Conservation (phyloP, 2,113 vertebrate genomes). For the Trematomus loennbergii region DNA sequence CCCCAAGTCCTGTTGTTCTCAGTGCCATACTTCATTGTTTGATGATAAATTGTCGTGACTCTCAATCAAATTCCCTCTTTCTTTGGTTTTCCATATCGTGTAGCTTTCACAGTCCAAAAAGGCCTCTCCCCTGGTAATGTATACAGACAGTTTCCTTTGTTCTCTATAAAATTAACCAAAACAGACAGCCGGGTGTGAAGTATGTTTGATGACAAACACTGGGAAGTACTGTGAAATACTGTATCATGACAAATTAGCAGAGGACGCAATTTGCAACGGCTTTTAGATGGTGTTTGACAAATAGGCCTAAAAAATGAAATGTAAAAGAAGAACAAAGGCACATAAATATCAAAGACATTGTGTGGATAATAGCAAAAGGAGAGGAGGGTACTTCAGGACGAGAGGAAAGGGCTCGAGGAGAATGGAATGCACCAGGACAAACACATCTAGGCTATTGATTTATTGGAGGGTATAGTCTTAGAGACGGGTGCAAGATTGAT, state of each 20-base stretch:
- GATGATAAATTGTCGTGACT: conserved; percentile 76
- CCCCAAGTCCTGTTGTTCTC: conserved; percentile 68
- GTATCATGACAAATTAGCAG: conserved; percentile 63
- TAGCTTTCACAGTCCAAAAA: conserved; percentile 59
- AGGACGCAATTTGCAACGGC: conserved; percentile 31
- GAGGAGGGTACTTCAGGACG: conserved; percentile 30
- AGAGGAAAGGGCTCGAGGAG: conserved; percentile 50
- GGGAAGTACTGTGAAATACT: conserved; percentile 54
- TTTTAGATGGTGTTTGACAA: conserved; percentile 61
- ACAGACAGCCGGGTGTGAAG: conserved; percentile 61
- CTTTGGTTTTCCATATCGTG: conserved; percentile 60
- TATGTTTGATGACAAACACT: conserved; percentile 73
- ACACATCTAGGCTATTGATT: conserved; percentile 82
- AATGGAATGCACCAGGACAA: conserved; percentile 78
- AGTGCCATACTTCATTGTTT: conserved; percentile 68
- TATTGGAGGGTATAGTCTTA: conserved; percentile 80
- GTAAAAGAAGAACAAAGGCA: conserved; percentile 51
- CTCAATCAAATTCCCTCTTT: conserved; percentile 75
- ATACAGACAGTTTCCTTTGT: conserved; percentile 60
- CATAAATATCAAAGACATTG: conserved; percentile 37
- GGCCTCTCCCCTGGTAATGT: conserved; percentile 42
- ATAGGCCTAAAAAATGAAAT: conserved; percentile 41
- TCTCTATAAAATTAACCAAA: conserved; percentile 60
- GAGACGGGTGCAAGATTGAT: conserved; percentile 82
- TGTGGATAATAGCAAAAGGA: conserved; percentile 28